Conservation (phyloP, 2,113 vertebrate genomes). For the Gasterosteus aculeatus region DNA sequence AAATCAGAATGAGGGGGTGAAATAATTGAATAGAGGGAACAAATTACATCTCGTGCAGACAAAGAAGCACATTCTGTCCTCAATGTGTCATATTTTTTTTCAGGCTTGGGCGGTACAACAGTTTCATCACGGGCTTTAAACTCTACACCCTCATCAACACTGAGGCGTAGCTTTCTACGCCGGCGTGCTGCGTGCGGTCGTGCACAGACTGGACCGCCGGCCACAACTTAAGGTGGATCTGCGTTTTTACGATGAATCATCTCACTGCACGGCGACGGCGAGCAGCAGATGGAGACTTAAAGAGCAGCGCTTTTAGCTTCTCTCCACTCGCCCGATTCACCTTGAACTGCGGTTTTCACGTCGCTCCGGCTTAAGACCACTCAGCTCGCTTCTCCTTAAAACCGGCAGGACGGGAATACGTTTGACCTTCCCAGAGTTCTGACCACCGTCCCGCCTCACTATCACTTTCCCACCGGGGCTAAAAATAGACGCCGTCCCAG, state of each 20-base stretch:
- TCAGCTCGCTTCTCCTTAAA: neutral
- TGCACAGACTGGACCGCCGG: too few relatives aligned
- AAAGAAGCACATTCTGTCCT: neutral
- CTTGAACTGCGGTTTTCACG: neutral
- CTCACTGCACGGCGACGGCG: too few relatives aligned
- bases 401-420: neutral
- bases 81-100: neutral
- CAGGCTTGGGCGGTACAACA: neutral
- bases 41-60: neutral
- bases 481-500: too few relatives aligned
- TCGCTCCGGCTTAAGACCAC: neutral
- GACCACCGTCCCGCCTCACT: neutral
- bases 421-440: neutral
- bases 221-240: too few relatives aligned
- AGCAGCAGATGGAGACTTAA: too few relatives aligned
- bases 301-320: too few relatives aligned
- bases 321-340: neutral
- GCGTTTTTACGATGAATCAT: too few relatives aligned
- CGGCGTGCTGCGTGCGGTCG: too few relatives aligned
- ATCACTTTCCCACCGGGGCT: too few relatives aligned
- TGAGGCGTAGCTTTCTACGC: neutral
- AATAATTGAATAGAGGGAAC: neutral
- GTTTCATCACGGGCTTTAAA: neutral
- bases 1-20: neutral
- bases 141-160: neutral